Conservation (phyloP, 2,888 invertebrate genomes). For the Amblyjoppa fuscipennis region DNA sequence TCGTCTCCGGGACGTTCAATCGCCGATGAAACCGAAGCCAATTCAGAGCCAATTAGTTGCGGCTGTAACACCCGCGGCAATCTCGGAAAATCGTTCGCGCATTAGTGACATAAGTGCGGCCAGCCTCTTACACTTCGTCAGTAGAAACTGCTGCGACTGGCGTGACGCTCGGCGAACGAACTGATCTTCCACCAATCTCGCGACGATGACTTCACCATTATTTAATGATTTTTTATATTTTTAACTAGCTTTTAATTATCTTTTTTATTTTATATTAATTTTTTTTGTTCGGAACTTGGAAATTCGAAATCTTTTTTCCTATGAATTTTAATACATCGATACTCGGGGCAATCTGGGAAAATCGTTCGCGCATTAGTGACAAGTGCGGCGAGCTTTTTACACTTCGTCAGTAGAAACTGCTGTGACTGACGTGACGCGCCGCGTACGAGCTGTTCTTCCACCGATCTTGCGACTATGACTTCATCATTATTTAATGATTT, state of each 20-base stretch:
- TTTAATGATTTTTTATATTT: not conserved
- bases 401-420: not conserved
- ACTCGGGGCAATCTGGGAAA: conserved; percentile 45
- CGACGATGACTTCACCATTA: not conserved
- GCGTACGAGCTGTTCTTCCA: not conserved
- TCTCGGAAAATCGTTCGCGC: conserved; percentile 47
- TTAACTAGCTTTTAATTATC: not conserved
- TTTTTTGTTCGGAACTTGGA: not conserved
- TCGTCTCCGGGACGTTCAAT: conserved; percentile 41
- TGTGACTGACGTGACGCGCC: not conserved
- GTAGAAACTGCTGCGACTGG: not conserved
- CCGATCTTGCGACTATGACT: not conserved
- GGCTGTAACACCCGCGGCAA: conserved; percentile 43
- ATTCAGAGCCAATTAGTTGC: conserved; percentile 48
- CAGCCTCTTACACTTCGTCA: conserved; percentile 5
- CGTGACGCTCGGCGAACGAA: not conserved
- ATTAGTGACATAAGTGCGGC: conserved; percentile 31
- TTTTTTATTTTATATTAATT: not conserved
- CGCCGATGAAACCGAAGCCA: conserved; percentile 56
- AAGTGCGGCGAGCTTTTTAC: conserved; percentile 10
- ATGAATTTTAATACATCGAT: not conserved
- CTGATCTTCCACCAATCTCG: not conserved
- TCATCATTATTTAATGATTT: not conserved
- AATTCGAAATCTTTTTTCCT: too few species aligned
- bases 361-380: conserved; percentile 34